Base-by-base conservation (phyloP, 2,888 invertebrate species). In the Luperina testacea region DNA sequence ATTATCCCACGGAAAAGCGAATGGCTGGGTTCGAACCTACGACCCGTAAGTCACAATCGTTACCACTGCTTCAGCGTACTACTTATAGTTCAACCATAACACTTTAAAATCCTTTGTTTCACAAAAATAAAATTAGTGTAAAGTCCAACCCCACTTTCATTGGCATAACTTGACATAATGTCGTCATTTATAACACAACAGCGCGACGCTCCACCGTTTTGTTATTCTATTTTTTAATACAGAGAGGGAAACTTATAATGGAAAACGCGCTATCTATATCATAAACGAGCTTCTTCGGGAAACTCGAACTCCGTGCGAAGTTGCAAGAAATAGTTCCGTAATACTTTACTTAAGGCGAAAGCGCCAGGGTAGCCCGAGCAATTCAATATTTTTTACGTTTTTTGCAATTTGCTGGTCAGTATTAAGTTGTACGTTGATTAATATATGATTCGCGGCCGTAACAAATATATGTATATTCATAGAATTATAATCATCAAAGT, bases 291-390 rank as follows among this genome's bases (percentile, higher is more conserved):
- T 84, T 67, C 64, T 20, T 64, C 57, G 61, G 70, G 59, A 69
- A 79, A 84, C 73, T 71, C 53, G 13, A 74, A 80, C 85, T 80
- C 24, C 45, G 32, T n/a, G 72, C 71, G 15, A 59, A 74, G 67
- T 64, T 68, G 48, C 67, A 71, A 59, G 81, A 80, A 84, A 85
- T 82, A 82, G 82, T 85, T 82, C 9, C 70, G 15, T 82, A 73
- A 79, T 78, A 82, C 74, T 84, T 85, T 63, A 80, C 74, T n/a
- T 63, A 57, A 59, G 51, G 64, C 32, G 32, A 32, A 32, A 32
- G 32, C 32, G 32, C 32, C 32, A 32, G 32, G 32, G 32, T 32
- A 32, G 1, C 32, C 32, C 32, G 32, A 32, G 32, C 0, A 32
- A 32, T 32, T 32, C 32, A 32, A 32, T 32, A 32, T 32, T 32